Evolutionary conservation across 2,113 vertebrate genomes (phyloP), one percentile per base, ranked within the genome.

Genomic region (Rhynchopsitta pachyrhyncha): DNA sequence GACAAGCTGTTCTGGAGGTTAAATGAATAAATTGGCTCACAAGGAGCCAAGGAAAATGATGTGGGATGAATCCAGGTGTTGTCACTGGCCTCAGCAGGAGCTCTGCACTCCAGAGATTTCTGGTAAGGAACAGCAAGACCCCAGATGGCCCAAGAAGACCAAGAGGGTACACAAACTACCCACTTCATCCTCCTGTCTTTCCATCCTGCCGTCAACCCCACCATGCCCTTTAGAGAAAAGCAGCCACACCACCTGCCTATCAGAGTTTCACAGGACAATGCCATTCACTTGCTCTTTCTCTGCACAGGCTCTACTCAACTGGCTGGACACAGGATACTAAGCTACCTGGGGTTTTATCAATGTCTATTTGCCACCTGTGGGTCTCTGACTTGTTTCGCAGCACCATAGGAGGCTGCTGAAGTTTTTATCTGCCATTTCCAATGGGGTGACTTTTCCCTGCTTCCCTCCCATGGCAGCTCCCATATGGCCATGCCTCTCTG

Each of bases 221-320:
- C n/a, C 12, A 28, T 46, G 33, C 46, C 73, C 71, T 52, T 35
- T 33, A n/a, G 33, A 68, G 64, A 55, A 73, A 78, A 66, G 42
- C 24, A 44, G 19, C 27, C 44, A n/a, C 14, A 60, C 13, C 9
- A 18, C 31, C 17, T 78, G 13, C 23, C 35, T 55, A 7, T 27
- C 33, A 66, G 44, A 27, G 28, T 82, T 55, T 55, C 66, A 42
- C 37, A 42, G 22, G 57, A 44, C 10, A 44, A 5, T 25, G 12
- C 57, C 17, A 8, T 50, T 44, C 41, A 14, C 1, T 2, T 1
- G 0, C 18, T 49, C 4, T 35, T 70, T 37, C 25, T 14, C 59
- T 44, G 11, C 17, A 17, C n/a, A 66, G 50, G 17, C 29, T 46
- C 69, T 66, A 67, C 19, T 77, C 18, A 81, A 12, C 25, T 0